These are phyloP conservation scores for Agrypnus murinus DNA, from an alignment of 2,888 invertebrate species.

Conservation along the genomic window DNA sequence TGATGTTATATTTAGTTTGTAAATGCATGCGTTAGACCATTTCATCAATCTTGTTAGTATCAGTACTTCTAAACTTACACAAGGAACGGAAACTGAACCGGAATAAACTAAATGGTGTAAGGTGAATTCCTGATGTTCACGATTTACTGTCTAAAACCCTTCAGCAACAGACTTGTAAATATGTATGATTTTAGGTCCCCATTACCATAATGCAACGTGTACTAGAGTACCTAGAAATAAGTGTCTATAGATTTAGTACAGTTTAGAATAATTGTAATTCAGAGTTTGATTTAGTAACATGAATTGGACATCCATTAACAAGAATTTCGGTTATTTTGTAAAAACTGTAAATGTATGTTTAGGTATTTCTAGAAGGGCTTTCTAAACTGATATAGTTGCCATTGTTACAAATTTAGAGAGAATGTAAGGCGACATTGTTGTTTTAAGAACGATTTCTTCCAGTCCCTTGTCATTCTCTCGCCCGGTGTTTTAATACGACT, in stretches of 20 bases:
- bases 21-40: too few species aligned
- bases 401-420: too few species aligned
- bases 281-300: too few species aligned
- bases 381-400: too few species aligned
- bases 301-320: too few species aligned
- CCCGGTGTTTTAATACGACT: slow-evolving; percentile 91
- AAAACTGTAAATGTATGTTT: too few species aligned
- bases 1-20: too few species aligned
- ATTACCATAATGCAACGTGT: slow-evolving; percentile 36
- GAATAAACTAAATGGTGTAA: not conserved
- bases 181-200: slow-evolving; percentile 31
- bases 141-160: slow-evolving; percentile 36
- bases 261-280: not conserved
- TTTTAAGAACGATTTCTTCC: slow-evolving; percentile 67
- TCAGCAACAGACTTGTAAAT: slow-evolving; percentile 37
- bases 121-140: slow-evolving; percentile 28
- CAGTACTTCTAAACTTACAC: too few species aligned
- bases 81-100: too few species aligned
- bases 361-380: too few species aligned
- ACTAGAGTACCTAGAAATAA: slow-evolving; percentile 15
- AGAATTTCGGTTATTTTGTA: too few species aligned
- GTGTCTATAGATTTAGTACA: slow-evolving; percentile 4
- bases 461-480: slow-evolving; percentile 96
- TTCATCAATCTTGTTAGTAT: too few species aligned
- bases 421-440: not conserved